A percentile compares a stretch with the other conserved stretches of the same genome.
Evolutionary conservation across 2,113 vertebrate genomes (phyloP).

Genomic region (Callocephalon fimbriatum): DNA sequence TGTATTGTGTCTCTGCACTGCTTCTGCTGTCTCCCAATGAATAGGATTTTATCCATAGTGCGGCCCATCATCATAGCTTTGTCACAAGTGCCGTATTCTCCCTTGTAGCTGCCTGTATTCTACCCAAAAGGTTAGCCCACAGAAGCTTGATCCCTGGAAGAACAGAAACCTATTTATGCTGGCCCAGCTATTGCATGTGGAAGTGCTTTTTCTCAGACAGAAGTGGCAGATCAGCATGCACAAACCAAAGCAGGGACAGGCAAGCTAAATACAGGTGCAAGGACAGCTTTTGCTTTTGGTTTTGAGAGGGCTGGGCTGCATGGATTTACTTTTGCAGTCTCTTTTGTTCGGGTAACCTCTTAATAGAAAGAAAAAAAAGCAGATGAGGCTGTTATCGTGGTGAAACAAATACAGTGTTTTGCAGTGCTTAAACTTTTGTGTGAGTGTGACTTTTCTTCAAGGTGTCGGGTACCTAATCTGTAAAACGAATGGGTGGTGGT

Average conservation of each 20-base stretch:
- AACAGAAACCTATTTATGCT: neutral
- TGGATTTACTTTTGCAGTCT: neutral
- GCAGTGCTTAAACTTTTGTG: neutral
- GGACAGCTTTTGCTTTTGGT: neutral
- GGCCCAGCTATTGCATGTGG: neutral
- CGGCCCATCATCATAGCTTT: neutral
- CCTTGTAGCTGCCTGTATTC: neutral
- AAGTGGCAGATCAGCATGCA: neutral
- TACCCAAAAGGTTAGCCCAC: neutral
- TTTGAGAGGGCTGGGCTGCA: neutral
- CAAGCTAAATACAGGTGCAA: neutral
- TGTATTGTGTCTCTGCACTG: neutral
- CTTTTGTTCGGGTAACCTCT: neutral
- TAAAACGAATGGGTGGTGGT: constrained; percentile 40
- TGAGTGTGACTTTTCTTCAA: neutral
- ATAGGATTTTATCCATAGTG: neutral
- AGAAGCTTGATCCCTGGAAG: neutral
- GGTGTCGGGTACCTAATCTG: constrained; percentile 8
- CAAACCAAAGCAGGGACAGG: accelerated
- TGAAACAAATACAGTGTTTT: neutral
- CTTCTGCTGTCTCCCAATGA: neutral
- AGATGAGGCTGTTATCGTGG: neutral
- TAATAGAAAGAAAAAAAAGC: neutral
- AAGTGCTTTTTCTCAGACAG: neutral
- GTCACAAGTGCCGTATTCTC: neutral